Conservation (phyloP, 2,113 vertebrate species). For the Spizaetus ornatus region DNA sequence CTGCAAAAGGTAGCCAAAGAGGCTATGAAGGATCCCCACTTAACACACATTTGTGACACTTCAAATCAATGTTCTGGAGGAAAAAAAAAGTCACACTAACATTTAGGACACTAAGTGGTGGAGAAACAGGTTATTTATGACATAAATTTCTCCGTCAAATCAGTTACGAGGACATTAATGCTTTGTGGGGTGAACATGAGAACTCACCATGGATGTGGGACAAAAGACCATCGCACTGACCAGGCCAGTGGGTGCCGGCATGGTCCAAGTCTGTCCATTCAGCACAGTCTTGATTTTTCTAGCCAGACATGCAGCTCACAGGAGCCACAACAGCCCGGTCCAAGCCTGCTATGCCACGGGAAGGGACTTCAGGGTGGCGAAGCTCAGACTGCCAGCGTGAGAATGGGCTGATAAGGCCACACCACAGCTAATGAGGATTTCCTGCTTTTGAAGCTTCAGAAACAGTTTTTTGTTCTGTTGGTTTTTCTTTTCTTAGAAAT, state of each 20-base stretch:
- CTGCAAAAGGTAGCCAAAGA: not conserved
- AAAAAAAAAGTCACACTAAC: too few relatives aligned
- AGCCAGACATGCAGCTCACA: not conserved
- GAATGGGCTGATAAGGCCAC: not conserved
- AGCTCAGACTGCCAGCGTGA: not conserved
- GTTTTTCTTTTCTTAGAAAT: not conserved
- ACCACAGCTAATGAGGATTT: not conserved
- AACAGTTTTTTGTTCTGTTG: rapidly evolving
- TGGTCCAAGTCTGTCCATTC: not conserved
- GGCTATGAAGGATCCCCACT: too few relatives aligned
- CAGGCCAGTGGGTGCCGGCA: not conserved
- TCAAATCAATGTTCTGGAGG: not conserved
- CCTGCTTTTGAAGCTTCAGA: not conserved
- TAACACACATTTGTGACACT: not conserved
- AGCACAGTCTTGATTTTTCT: not conserved
- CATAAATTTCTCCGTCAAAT: not conserved
- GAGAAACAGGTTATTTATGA: not conserved
- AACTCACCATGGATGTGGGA: not conserved
- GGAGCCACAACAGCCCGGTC: not conserved
- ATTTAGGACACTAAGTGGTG: not conserved
- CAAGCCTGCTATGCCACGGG: not conserved
- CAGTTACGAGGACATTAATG: not conserved
- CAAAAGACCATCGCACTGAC: not conserved
- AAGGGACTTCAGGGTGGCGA: not conserved
- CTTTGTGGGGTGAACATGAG: not conserved